phyloP scores from a whole-genome alignment of 2,888 invertebrate species.

The Hypsopygia costalis region DNA sequence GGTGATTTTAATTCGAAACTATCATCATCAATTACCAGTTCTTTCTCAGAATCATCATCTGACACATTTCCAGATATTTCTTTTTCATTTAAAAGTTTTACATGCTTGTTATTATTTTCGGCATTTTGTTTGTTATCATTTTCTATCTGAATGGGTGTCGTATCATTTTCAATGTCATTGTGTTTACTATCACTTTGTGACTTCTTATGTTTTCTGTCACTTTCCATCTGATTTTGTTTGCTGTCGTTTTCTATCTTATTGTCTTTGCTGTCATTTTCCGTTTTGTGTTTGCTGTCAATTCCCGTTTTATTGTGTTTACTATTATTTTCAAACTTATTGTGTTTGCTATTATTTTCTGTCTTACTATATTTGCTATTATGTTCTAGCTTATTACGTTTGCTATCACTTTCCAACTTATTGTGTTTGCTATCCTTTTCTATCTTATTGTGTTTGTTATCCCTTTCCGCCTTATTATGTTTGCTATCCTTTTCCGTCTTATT shows the following conservation, averaged over 20 bases:
- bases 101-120: slow-evolving; percentile 15
- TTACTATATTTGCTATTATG: slow-evolving; percentile 11
- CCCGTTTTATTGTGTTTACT: slow-evolving; percentile 16
- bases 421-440: slow-evolving; percentile 40
- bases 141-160: background rate
- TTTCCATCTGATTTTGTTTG: slow-evolving; percentile 16
- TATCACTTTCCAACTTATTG: slow-evolving; percentile 26
- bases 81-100: slow-evolving; percentile 14
- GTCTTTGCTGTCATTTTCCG: slow-evolving; percentile 39
- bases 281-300: slow-evolving; percentile 15
- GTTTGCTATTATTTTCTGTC: slow-evolving; percentile 39
- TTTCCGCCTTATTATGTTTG: slow-evolving; percentile 16
- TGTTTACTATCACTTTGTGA: slow-evolving; percentile 15
- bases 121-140: slow-evolving; percentile 20
- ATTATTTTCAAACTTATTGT: slow-evolving; percentile 26
- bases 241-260: slow-evolving; percentile 26
- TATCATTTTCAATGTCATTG: slow-evolving; percentile 6
- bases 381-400: slow-evolving; percentile 16
- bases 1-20: background rate
- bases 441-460: slow-evolving; percentile 10
- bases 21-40: slow-evolving; percentile 47
- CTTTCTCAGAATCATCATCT: slow-evolving; percentile 50
- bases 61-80: slow-evolving; percentile 24
- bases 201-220: slow-evolving; percentile 12
- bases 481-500: slow-evolving; percentile 26